Evolutionary conservation across 2,113 vertebrate species (phyloP).

Genomic region (Zosterops japonicus): DNA sequence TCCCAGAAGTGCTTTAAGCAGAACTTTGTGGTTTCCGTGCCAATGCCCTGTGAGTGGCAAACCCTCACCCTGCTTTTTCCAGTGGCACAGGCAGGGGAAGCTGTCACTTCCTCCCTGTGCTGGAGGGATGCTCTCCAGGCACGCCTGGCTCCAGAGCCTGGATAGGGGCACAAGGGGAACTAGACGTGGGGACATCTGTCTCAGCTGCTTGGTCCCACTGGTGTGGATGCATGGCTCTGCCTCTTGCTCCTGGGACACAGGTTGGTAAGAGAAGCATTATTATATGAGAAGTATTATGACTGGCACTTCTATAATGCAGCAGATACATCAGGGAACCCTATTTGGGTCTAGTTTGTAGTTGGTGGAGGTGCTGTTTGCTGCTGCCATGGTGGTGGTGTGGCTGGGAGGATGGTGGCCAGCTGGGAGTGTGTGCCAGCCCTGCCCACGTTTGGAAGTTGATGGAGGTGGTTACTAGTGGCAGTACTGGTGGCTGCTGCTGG

Average conservation of each 20-base stretch:
- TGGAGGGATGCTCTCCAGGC: background rate
- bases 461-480: background rate
- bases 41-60: accelerated
- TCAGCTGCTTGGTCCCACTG: background rate
- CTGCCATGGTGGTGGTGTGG: accelerated
- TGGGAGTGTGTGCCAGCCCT: accelerated
- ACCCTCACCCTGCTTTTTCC: background rate
- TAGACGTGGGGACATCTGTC: background rate
- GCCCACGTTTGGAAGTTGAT: accelerated
- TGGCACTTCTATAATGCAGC: background rate
- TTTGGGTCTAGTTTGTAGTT: accelerated
- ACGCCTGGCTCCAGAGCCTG: background rate
- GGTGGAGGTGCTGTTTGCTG: too few species aligned
- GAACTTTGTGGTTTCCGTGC: background rate
- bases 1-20: background rate
- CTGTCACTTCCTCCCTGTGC: background rate
- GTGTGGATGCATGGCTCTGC: background rate
- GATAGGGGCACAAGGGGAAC: background rate
- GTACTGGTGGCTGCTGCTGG: background rate
- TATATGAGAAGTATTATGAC: too few species aligned
- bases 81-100: background rate
- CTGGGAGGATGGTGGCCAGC: background rate
- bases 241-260: background rate
- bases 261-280: background rate
- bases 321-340: background rate